phyloP scores from a whole-genome alignment of 2,797 vertebrate species.

The Aphelocoma californica region DNA sequence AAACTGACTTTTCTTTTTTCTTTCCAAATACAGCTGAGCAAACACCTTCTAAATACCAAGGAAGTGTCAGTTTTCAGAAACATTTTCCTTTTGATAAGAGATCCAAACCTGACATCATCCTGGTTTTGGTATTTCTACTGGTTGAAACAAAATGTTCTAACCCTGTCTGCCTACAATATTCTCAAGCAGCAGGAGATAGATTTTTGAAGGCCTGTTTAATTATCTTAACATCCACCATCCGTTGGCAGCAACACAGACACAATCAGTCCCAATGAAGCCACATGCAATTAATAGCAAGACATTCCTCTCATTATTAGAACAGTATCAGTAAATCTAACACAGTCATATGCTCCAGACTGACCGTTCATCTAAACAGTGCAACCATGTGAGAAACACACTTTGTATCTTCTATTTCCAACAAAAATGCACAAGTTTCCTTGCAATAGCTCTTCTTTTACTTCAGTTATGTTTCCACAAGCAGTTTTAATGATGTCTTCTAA shows the following conservation, averaged over 20 bases:
- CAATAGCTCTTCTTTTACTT: background rate
- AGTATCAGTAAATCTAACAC: background rate
- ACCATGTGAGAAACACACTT: background rate
- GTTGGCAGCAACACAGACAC: background rate
- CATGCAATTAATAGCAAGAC: background rate
- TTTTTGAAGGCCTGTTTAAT: background rate
- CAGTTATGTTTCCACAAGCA: background rate
- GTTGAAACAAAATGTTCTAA: background rate
- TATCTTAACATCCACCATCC: background rate
- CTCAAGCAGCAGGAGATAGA: background rate
- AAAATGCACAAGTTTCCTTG: background rate
- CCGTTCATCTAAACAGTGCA: background rate
- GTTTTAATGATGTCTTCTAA: background rate
- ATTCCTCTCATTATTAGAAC: background rate
- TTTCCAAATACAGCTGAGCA: conserved; percentile 15
- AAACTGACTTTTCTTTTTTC: background rate
- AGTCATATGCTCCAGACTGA: background rate
- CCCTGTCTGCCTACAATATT: background rate
- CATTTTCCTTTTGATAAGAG: background rate
- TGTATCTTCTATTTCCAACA: background rate
- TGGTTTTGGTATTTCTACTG: background rate
- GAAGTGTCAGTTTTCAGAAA: background rate
- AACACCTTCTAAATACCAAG: background rate
- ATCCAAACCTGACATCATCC: background rate
- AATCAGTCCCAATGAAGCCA: background rate